Conservation (phyloP, 2,888 invertebrate species). For the Hymenopus coronatus region DNA sequence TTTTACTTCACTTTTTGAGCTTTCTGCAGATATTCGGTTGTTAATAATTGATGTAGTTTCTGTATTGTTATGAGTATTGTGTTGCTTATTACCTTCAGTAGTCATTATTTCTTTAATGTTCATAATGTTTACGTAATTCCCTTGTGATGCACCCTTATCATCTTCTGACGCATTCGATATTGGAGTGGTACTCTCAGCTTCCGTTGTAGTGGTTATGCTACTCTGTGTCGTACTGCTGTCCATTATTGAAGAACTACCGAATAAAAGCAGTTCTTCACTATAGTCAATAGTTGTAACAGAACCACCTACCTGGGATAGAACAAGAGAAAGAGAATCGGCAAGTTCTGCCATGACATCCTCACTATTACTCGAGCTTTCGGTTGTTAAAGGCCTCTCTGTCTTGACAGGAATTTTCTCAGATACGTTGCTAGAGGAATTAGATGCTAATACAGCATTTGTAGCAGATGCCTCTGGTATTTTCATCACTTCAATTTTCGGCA, state of each 20-base stretch:
- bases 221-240: background rate
- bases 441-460: too few species aligned
- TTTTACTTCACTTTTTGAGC: background rate
- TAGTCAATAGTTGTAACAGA: slow-evolving; percentile 21
- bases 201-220: background rate
- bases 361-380: background rate
- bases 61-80: background rate
- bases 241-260: background rate
- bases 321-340: slow-evolving; percentile 26
- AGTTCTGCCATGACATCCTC: slow-evolving; percentile 23
- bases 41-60: background rate
- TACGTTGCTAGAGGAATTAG: background rate
- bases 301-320: slow-evolving; percentile 28
- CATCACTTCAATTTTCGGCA: background rate
- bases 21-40: background rate
- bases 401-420: background rate
- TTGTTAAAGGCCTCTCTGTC: background rate
- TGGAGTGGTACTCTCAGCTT: background rate
- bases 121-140: background rate
- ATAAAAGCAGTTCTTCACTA: background rate
- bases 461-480: background rate
- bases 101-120: background rate
- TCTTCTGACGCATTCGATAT: background rate
- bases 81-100: background rate
- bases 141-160: background rate